These are phyloP conservation scores for Prunella fulvescens DNA, from an alignment of 2,113 vertebrate genomes.

Conservation along the genomic window DNA sequence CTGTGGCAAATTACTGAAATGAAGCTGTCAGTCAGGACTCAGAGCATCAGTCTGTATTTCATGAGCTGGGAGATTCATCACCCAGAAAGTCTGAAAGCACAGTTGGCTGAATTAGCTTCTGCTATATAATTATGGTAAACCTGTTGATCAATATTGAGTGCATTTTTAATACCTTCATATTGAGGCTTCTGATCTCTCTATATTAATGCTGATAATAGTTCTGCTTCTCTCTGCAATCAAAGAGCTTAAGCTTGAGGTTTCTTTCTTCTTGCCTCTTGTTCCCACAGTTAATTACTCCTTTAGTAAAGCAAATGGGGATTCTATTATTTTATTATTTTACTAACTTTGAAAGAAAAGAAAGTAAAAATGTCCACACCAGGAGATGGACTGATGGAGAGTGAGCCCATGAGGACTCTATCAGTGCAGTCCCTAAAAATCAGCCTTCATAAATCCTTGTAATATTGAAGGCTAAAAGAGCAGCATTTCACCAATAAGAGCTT, in stretches of 20 bases:
- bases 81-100: background rate
- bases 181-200: background rate
- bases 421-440: background rate
- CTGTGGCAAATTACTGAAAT: background rate
- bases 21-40: constrained; percentile 19
- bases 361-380: background rate
- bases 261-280: background rate
- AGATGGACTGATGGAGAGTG: background rate
- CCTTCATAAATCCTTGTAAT: background rate
- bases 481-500: background rate
- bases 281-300: constrained; percentile 32
- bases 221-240: constrained; percentile 22
- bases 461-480: background rate
- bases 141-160: constrained; percentile 6
- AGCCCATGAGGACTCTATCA: background rate
- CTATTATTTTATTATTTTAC: background rate
- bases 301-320: background rate
- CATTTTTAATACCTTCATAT: constrained; percentile 24
- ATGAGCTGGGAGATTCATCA: background rate
- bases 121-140: background rate
- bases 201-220: constrained; percentile 35
- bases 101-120: background rate
- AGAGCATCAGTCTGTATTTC: background rate
- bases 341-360: background rate
- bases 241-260: background rate